phyloP scores from a whole-genome alignment of 92 coral and sea anemone species.

The Chrysogorgia sp. region DNA sequence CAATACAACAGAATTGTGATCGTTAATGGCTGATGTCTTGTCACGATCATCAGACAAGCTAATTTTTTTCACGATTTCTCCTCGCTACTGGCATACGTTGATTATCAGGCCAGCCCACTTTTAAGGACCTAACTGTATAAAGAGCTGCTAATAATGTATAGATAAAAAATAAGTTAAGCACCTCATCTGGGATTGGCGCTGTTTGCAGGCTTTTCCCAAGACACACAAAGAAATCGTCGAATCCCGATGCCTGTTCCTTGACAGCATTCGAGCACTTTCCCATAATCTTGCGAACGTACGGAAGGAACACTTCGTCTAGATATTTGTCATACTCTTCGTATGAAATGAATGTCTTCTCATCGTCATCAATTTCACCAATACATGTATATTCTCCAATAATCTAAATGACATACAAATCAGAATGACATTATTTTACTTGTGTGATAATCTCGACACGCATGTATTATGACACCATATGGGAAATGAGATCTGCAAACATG shows the following conservation, averaged over 20 bases:
- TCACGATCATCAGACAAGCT: too few species aligned
- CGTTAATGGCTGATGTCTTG: background rate
- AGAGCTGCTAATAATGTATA: background rate
- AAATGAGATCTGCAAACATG: too few species aligned
- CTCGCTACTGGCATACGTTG: too few species aligned
- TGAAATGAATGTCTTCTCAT: background rate
- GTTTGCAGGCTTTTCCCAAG: conserved; percentile 20
- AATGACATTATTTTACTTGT: background rate
- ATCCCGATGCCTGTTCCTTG: conserved; percentile 21
- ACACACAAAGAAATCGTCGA: conserved; percentile 31
- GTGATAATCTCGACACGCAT: too few species aligned
- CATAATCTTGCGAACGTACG: conserved; percentile 42
- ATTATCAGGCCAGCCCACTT: too few species aligned
- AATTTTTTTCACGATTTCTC: too few species aligned
- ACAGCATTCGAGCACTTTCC: background rate
- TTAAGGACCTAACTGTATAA: too few species aligned
- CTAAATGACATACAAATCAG: conserved; percentile 4
- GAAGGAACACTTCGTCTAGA: conserved; percentile 47
- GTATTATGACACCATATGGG: too few species aligned
- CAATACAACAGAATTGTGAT: too few species aligned
- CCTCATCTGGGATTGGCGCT: conserved; percentile 16
- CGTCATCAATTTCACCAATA: background rate
- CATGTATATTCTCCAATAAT: conserved; percentile 2
- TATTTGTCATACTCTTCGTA: conserved; percentile 27
- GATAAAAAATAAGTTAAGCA: background rate